A percentile compares a stretch with the other conserved stretches of the same genome.
These are phyloP conservation scores for Ctenopoma multispine DNA, from an alignment of 2,797 vertebrate species.

Conservation along the genomic window DNA sequence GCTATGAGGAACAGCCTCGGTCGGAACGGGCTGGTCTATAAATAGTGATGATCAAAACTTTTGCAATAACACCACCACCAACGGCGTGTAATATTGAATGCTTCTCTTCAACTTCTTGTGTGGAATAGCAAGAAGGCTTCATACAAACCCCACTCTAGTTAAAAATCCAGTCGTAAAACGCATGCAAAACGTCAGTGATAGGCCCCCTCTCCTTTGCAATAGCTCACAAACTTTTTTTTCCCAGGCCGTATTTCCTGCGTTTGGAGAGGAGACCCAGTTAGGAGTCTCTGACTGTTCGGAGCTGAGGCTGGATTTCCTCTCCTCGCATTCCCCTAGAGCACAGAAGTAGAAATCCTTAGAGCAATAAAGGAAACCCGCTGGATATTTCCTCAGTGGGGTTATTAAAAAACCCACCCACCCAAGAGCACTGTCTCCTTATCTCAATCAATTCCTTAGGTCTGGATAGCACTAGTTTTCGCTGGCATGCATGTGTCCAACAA, in stretches of 20 bases:
- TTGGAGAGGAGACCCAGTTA: constrained; percentile 69
- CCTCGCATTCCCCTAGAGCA: constrained; percentile 63
- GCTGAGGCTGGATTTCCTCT: constrained; percentile 75
- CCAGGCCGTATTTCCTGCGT: constrained; percentile 81
- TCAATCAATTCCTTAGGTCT: constrained; percentile 50
- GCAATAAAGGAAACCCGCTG: constrained; percentile 41
- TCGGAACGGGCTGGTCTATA: constrained; percentile 76
- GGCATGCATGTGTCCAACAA: constrained; percentile 74
- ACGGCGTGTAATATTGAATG: constrained; percentile 31
- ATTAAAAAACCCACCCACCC: constrained; percentile 17
- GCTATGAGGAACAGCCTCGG: constrained; percentile 72
- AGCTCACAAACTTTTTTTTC: constrained; percentile 79
- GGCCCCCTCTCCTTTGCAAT: constrained; percentile 68
- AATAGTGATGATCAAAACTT: constrained; percentile 81
- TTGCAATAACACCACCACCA: constrained; percentile 71
- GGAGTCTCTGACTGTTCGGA: constrained; percentile 74
- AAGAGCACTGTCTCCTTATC: constrained; percentile 44
- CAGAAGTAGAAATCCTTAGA: constrained; percentile 54
- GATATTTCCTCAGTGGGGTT: constrained; percentile 47
- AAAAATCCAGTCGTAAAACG: constrained; percentile 49
- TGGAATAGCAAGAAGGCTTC: background rate
- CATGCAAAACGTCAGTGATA: constrained; percentile 58
- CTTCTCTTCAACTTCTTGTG: constrained; percentile 19
- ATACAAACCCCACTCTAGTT: constrained; percentile 5
- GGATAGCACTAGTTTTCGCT: constrained; percentile 63